Percentiles rank a stretch among this genome's conserved stretches.
Conservation (phyloP, 2,113 vertebrate genomes). For the Sander vitreus region DNA sequence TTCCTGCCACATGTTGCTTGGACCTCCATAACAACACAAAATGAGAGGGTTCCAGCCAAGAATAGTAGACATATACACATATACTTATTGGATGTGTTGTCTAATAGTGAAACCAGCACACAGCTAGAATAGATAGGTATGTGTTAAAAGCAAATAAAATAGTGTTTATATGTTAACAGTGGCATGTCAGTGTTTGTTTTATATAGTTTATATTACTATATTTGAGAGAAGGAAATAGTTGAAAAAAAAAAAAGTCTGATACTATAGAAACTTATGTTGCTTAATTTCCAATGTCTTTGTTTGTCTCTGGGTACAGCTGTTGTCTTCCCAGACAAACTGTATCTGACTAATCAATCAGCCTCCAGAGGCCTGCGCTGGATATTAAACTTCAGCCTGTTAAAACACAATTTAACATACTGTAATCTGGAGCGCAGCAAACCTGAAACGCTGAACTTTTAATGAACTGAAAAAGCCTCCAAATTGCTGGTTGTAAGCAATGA, state of each 20-base stretch:
- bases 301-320: constrained; percentile 53
- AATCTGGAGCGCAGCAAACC: constrained; percentile 66
- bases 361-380: constrained; percentile 69
- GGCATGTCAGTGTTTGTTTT: neutral
- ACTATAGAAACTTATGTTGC: constrained; percentile 1
- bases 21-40: neutral
- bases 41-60: constrained; percentile 1
- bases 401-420: constrained; percentile 71
- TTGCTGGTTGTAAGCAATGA: constrained; percentile 74
- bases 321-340: constrained; percentile 68
- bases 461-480: constrained; percentile 75
- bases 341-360: constrained; percentile 78
- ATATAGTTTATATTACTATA: neutral
- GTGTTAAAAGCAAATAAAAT: constrained; percentile 24
- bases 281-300: constrained; percentile 42
- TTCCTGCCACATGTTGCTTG: neutral
- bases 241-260: neutral
- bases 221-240: neutral
- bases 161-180: constrained; percentile 20
- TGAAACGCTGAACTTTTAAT: constrained; percentile 80
- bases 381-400: constrained; percentile 77
- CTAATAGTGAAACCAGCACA: neutral
- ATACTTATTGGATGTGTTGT: neutral
- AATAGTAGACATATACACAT: no score
- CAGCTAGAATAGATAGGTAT: neutral